Evolutionary conservation across 2,888 invertebrate genomes (phyloP).

Genomic region (Zaprionus obscuricornis): DNA sequence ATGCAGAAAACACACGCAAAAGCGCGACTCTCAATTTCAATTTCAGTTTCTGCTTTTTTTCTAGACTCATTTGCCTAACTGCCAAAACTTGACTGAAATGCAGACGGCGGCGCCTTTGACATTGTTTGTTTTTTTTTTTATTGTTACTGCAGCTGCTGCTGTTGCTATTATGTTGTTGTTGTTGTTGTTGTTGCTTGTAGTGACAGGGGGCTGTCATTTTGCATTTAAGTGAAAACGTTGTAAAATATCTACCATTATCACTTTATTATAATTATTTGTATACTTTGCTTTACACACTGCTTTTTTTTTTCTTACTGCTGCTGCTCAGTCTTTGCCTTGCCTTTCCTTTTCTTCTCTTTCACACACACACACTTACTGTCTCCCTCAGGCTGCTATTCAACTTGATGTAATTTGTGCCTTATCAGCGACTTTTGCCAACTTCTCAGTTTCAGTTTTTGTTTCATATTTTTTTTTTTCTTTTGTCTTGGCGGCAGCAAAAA

Average conservation of each 20-base stretch:
- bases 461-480: slow-evolving; percentile 10
- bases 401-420: slow-evolving; percentile 44
- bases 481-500: too few relatives aligned
- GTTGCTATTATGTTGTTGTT: too few relatives aligned
- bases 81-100: slow-evolving; percentile 42
- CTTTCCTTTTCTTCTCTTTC: slow-evolving; percentile 6
- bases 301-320: too few relatives aligned
- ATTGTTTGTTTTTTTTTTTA: slow-evolving; percentile 1
- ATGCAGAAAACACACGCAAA: too few relatives aligned
- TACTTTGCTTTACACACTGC: slow-evolving; percentile 5
- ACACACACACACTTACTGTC: too few relatives aligned
- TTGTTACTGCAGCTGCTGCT: too few relatives aligned
- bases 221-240: slow-evolving; percentile 57
- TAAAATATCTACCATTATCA: slow-evolving; percentile 68
- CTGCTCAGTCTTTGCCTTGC: too few relatives aligned
- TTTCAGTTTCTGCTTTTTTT: too few relatives aligned
- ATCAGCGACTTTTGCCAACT: slow-evolving; percentile 50
- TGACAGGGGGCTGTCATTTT: slow-evolving; percentile 63
- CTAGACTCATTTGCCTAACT: slow-evolving; percentile 70
- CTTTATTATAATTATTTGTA: slow-evolving; percentile 59
- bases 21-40: too few relatives aligned
- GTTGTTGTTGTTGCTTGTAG: slow-evolving; percentile 14
- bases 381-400: too few relatives aligned
- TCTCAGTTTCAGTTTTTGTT: neutral
- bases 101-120: slow-evolving; percentile 41